Conservation (phyloP, 2,888 invertebrate species). For the Neoaliturus tenellus region DNA sequence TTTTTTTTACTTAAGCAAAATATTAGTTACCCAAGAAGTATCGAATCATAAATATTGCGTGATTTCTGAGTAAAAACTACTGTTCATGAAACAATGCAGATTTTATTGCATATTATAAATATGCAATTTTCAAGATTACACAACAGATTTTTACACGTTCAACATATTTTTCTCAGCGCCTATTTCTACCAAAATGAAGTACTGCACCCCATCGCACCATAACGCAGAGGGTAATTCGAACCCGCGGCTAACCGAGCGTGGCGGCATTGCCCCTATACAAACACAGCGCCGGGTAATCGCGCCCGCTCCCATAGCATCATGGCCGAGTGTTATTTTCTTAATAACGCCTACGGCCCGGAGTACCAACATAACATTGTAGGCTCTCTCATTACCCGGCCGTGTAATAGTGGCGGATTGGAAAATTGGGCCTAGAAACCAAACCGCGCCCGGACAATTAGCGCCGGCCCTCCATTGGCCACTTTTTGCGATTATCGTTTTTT, state of each 20-base stretch:
- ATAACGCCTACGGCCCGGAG: not conserved
- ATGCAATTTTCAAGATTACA: too few relatives aligned
- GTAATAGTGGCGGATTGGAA: conserved; percentile 48
- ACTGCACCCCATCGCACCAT: too few relatives aligned
- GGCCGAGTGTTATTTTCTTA: conserved; percentile 41
- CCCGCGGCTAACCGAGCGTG: not conserved
- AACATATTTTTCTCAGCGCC: too few relatives aligned
- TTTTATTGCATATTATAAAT: too few relatives aligned
- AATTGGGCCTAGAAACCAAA: conserved; percentile 6
- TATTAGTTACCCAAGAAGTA: too few relatives aligned
- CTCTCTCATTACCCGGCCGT: conserved; percentile 23
- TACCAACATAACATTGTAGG: conserved; percentile 30
- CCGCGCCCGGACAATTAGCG: conserved; percentile 5
- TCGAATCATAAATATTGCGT: too few relatives aligned
- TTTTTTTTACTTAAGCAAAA: too few relatives aligned
- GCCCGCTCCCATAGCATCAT: not conserved
- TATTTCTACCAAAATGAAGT: too few relatives aligned
- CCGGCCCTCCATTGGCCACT: conserved; percentile 39
- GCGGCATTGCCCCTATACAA: not conserved
- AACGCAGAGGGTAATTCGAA: too few relatives aligned
- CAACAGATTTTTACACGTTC: too few relatives aligned
- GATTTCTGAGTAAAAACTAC: too few relatives aligned
- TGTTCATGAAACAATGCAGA: too few relatives aligned
- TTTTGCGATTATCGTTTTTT: conserved; percentile 20
- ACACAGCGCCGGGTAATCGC: not conserved